phyloP scores from a whole-genome alignment of 2,888 invertebrate genomes.

The Calephelis perditalis region DNA sequence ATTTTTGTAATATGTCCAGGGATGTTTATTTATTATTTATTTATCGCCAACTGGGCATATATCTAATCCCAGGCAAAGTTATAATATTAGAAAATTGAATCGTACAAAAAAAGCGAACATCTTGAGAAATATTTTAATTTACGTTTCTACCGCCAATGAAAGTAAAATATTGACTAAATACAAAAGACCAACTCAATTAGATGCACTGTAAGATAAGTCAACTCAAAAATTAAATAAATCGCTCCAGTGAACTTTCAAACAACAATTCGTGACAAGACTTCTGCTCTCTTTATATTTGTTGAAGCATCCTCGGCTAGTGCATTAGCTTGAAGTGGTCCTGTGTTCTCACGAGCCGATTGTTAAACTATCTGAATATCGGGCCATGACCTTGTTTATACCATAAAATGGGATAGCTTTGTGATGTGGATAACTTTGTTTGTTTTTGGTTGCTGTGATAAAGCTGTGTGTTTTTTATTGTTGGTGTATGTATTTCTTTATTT shows the following conservation, averaged over 20 bases:
- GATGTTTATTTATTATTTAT: too few relatives aligned
- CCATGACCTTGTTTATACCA: slow-evolving; percentile 56
- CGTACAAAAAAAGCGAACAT: too few relatives aligned
- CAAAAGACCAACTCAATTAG: neutral
- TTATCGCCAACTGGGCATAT: too few relatives aligned
- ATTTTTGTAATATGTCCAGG: too few relatives aligned
- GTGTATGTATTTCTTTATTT: too few relatives aligned
- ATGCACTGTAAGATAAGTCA: neutral
- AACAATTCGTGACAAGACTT: slow-evolving; percentile 43
- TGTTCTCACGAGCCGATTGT: slow-evolving; percentile 71
- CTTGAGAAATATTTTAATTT: too few relatives aligned
- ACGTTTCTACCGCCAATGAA: too few relatives aligned
- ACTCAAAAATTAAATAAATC: slow-evolving; percentile 31
- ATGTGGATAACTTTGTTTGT: slow-evolving; percentile 2
- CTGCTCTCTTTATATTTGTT: slow-evolving; percentile 37
- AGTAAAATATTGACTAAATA: too few relatives aligned
- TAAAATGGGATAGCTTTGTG: slow-evolving; percentile 39
- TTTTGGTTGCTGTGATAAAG: neutral
- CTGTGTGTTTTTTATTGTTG: too few relatives aligned
- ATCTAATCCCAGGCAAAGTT: too few relatives aligned
- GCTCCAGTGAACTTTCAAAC: slow-evolving; percentile 31
- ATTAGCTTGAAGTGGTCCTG: slow-evolving; percentile 47
- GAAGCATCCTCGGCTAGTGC: slow-evolving; percentile 36
- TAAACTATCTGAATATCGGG: slow-evolving; percentile 66
- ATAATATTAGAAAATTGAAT: too few relatives aligned